Percentiles rank a stretch among this genome's conserved stretches.
phyloP scores from a whole-genome alignment of 2,888 invertebrate species.

The Rhyacophila evoluta region DNA sequence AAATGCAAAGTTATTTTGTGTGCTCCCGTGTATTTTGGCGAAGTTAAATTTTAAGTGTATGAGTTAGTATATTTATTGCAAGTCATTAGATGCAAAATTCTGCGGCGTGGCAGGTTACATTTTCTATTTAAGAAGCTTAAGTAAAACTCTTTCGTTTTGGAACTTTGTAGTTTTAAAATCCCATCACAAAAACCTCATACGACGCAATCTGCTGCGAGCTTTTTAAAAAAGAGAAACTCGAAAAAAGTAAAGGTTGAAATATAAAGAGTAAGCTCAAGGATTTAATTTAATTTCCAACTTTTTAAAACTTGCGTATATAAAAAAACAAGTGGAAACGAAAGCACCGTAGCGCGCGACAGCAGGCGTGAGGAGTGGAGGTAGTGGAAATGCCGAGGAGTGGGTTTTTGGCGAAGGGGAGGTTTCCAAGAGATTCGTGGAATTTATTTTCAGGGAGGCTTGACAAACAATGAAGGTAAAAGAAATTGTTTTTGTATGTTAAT shows the following conservation, averaged over 20 bases:
- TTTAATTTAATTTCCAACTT: slow-evolving; percentile 55
- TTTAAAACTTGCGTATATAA: slow-evolving; percentile 53
- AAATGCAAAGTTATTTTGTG: too few relatives aligned
- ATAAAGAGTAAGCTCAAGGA: slow-evolving; percentile 52
- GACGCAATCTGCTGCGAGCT: slow-evolving; percentile 47
- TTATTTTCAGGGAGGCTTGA: slow-evolving; percentile 53
- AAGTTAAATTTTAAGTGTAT: too few relatives aligned
- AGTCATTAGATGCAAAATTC: slow-evolving; percentile 28
- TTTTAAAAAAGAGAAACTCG: slow-evolving; percentile 37
- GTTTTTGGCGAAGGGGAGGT: slow-evolving; percentile 33
- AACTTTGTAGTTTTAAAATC: slow-evolving; percentile 52
- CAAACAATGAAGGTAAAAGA: slow-evolving; percentile 55
- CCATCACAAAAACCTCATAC: slow-evolving; percentile 48
- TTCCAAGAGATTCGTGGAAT: slow-evolving; percentile 51
- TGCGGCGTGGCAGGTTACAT: not conserved
- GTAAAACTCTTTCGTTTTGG: slow-evolving; percentile 42
- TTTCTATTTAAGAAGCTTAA: slow-evolving; percentile 50
- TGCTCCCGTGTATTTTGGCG: too few relatives aligned
- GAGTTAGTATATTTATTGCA: slow-evolving; percentile 25
- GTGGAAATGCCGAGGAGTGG: slow-evolving; percentile 24
- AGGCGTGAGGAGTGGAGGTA: slow-evolving; percentile 11
- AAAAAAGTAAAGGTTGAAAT: slow-evolving; percentile 55
- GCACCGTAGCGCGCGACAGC: slow-evolving; percentile 47
- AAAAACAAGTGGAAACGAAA: slow-evolving; percentile 52
- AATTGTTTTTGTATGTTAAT: slow-evolving; percentile 55